Evolutionary conservation across 2,113 vertebrate species (phyloP).

Genomic region (Lota lota): DNA sequence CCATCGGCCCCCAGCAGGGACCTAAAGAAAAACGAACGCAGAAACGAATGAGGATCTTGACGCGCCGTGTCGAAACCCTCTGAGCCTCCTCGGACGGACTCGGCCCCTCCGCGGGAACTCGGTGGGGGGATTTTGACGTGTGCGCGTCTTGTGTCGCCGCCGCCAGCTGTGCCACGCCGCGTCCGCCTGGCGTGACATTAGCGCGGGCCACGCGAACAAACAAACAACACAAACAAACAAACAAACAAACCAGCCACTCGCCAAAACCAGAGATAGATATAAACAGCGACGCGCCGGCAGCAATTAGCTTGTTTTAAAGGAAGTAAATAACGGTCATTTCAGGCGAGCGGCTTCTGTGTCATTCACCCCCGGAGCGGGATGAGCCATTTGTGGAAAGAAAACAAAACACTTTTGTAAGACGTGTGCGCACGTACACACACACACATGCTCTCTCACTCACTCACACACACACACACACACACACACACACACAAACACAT

Average conservation of each 20-base stretch:
- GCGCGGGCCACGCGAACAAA: neutral
- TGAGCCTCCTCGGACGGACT: too few species aligned
- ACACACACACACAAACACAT: neutral
- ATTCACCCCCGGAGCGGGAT: slow-evolving; percentile 63
- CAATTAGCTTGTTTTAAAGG: slow-evolving; percentile 75
- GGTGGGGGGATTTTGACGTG: too few species aligned
- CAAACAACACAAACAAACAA: slow-evolving; percentile 5
- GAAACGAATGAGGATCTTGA: too few species aligned
- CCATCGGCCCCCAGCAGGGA: too few species aligned
- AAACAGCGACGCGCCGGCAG: slow-evolving; percentile 32
- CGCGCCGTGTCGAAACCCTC: too few species aligned
- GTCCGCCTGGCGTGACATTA: neutral
- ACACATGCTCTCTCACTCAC: slow-evolving; percentile 1
- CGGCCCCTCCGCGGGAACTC: too few species aligned
- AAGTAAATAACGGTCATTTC: slow-evolving; percentile 74
- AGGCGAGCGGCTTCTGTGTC: slow-evolving; percentile 64
- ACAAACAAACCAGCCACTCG: slow-evolving; percentile 43
- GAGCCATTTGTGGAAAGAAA: slow-evolving; percentile 50
- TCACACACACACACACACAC: slow-evolving; percentile 8
- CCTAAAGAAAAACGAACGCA: too few species aligned
- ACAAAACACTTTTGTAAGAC: neutral
- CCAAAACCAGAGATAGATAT: neutral
- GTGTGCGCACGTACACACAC: slow-evolving; percentile 2
- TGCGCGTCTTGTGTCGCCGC: too few species aligned
- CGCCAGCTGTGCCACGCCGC: too few species aligned